phyloP scores from a whole-genome alignment of 1,140 invertebrate species.

The Notospermus geniculatus region DNA sequence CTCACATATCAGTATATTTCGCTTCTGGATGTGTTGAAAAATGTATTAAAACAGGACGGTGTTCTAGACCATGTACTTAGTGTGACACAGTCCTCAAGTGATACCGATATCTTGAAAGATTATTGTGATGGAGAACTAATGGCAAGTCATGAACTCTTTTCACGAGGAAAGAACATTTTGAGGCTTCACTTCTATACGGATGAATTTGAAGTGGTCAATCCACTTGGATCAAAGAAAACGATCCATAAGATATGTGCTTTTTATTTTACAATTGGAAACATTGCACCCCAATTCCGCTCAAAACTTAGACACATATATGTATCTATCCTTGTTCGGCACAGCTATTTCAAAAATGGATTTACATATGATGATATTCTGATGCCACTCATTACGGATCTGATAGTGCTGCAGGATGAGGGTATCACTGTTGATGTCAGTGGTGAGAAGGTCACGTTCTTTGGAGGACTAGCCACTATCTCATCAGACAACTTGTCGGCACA shows the following conservation, averaged over 20 bases:
- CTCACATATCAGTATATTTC: neutral
- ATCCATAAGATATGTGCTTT: neutral
- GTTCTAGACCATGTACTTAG: neutral
- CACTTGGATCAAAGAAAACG: neutral
- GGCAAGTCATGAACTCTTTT: neutral
- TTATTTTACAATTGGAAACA: neutral
- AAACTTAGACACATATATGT: neutral
- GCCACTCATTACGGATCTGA: neutral
- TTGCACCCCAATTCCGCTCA: neutral
- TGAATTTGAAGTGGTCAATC: neutral
- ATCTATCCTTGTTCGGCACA: neutral
- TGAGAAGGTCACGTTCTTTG: neutral
- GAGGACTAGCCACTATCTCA: neutral
- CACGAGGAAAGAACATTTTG: neutral
- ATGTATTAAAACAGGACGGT: neutral
- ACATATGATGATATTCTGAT: neutral
- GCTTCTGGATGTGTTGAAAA: neutral
- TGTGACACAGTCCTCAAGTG: neutral
- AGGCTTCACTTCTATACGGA: neutral
- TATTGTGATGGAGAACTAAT: neutral
- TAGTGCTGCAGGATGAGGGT: neutral
- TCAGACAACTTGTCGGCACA: neutral
- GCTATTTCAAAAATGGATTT: neutral
- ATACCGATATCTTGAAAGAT: neutral
- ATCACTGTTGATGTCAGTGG: neutral